A percentile compares a stretch with the other conserved stretches of the same genome.
phyloP scores from a whole-genome alignment of 2,888 invertebrate genomes.

The Eristalinus aeneus region DNA sequence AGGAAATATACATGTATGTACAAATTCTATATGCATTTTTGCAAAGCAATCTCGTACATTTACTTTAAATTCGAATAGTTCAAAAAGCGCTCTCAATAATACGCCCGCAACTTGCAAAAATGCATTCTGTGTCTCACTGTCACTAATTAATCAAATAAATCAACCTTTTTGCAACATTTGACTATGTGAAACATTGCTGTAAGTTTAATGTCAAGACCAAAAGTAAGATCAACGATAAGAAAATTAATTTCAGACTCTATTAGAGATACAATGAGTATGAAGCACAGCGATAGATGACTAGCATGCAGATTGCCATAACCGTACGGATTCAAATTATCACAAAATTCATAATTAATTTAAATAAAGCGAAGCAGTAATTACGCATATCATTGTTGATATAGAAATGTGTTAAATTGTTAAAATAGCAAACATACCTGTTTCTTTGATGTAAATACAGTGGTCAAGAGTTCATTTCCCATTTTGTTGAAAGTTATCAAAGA shows the following conservation, averaged over 20 bases:
- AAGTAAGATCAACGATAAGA: slow-evolving; percentile 47
- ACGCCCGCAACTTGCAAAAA: too few species aligned
- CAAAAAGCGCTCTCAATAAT: too few species aligned
- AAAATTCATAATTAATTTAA: neutral
- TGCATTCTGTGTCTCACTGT: too few species aligned
- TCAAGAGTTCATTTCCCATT: slow-evolving; percentile 77
- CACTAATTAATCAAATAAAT: neutral
- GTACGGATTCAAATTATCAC: neutral
- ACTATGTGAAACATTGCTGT: neutral
- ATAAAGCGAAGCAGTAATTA: too few species aligned
- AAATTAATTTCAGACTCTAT: slow-evolving; percentile 40
- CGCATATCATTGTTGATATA: neutral
- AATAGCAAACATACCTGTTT: slow-evolving; percentile 50
- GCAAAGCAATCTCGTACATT: too few species aligned
- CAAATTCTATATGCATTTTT: too few species aligned
- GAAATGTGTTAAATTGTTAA: neutral
- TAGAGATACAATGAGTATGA: slow-evolving; percentile 32
- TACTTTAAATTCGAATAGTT: too few species aligned
- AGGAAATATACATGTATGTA: too few species aligned
- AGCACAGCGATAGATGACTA: neutral
- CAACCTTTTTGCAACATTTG: neutral
- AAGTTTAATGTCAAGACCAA: slow-evolving; percentile 4
- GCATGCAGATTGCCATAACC: slow-evolving; percentile 1
- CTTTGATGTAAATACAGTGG: slow-evolving; percentile 72
- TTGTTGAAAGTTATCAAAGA: slow-evolving; percentile 77